Percentiles rank a stretch among this genome's conserved stretches.
Conservation (phyloP, 2,113 vertebrate species). For the Lepisosteus osseus region DNA sequence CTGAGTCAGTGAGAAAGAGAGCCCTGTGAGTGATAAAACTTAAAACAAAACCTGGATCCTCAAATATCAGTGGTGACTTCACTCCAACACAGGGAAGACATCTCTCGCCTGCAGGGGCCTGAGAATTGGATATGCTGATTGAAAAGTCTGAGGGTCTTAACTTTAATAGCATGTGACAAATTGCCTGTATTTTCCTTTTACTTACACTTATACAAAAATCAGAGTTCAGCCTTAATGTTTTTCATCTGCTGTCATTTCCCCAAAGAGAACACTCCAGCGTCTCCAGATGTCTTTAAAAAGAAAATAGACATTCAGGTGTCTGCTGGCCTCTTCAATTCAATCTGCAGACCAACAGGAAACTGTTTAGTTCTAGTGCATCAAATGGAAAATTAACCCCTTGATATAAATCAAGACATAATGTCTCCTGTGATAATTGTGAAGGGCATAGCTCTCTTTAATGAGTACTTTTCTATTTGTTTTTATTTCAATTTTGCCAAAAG, state of each 20-base stretch:
- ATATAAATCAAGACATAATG: slow-evolving; percentile 8
- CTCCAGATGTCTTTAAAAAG: slow-evolving; percentile 41
- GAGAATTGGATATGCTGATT: no score
- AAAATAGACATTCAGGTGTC: slow-evolving; percentile 47
- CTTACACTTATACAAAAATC: no score
- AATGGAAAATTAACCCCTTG: slow-evolving; percentile 30
- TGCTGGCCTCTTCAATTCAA: slow-evolving; percentile 43
- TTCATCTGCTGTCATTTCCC: slow-evolving; percentile 49
- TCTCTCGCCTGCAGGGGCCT: no score
- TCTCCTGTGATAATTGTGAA: neutral
- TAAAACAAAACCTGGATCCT: no score
- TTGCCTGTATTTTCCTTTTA: no score
- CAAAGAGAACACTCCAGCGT: slow-evolving; percentile 45
- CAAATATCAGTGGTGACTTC: no score
- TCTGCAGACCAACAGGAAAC: slow-evolving; percentile 51
- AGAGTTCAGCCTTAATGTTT: slow-evolving; percentile 51
- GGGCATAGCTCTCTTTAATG: slow-evolving; percentile 6
- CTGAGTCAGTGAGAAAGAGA: no score
- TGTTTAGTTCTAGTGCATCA: slow-evolving; percentile 33
- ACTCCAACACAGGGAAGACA: no score
- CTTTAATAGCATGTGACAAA: no score
- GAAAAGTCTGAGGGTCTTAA: no score
- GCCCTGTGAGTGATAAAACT: no score
- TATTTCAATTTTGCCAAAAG: slow-evolving; percentile 7
- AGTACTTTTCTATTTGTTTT: neutral